Evolutionary conservation across 2,113 vertebrate genomes (phyloP), one percentile per base, ranked within the genome.

Genomic region (Eubucco bourcierii): DNA sequence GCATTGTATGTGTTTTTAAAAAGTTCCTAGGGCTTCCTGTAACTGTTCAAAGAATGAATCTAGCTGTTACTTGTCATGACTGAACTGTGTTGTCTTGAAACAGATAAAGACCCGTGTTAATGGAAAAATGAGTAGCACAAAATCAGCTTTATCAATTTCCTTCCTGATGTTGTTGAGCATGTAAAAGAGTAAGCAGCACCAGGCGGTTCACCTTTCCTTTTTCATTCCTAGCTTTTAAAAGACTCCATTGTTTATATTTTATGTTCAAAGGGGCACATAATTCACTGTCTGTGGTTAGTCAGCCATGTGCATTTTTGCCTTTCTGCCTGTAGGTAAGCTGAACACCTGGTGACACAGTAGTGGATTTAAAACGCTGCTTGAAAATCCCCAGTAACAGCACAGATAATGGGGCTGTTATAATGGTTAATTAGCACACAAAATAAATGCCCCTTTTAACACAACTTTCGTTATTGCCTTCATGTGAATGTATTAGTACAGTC

Each of bases 271-370:
- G 90, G 90, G 86, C 83, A 50, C 73, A 64, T 88, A 97, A 96
- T 96, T 97, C 85, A 92, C 94, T 96, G 83, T 79, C 77, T 53
- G 61, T 5, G 12, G 86, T 87, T 91, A 97, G 93, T 93, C 97
- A 97, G 90, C 96, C 96, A 31, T 94, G 90, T 94, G 95, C 79
- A 64, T 61, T 92, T 88, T 88, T 94, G 31, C 23, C 56, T 93
- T 91, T 91, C 81, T 96, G 97, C 92, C 95, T 67, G 76, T 92
- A 94, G 96, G 94, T 96, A 92, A 83, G 87, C 90, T 64, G 87
- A 88, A 93, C 96, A 97, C 97, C 96, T 97, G 97, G 92, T 64
- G 80, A 74, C 80, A 90, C 20, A 50, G 85, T 73, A 90, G 91
- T 21, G 4, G 50, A 73, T 87, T 90, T 65, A 75, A 95, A 94